Base-by-base conservation (phyloP, 2,113 vertebrate genomes). In the Syngnathus typhle region DNA sequence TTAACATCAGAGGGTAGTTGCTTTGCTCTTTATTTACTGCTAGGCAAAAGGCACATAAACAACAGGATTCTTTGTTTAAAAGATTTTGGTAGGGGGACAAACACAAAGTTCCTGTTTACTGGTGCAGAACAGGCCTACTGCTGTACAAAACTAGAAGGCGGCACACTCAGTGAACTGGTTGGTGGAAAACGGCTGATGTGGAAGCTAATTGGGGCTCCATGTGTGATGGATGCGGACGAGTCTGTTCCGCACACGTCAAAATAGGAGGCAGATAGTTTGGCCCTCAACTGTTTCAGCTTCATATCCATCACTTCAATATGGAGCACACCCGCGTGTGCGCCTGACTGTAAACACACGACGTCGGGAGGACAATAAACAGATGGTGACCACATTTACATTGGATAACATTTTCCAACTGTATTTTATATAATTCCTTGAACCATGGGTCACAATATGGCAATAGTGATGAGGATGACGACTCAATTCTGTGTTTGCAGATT, bases 71-170 rank as follows among this genome's bases (percentile, higher is more conserved):
- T 83, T 76, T 90, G 84, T 88, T 90, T 89, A 74, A 69, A 80
- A 18, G 73, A 68, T 75, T 77, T 83, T 76, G 67, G 72, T 77
- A 63, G 65, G 65, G 69, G 66, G 69, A 37, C 73, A 75, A 74
- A 73, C 78, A 85, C 82, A 83, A 72, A 74, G 82, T 84, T 88
- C 82, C 83, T 90, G 88, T 90, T 90, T 90, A 89, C 82, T 83
- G 81, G 69, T 83, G 54, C 72, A 71, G 70, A 81, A 65, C 73
- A 63, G 73, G 74, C 71, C 60, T 74, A 70, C 77, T 82, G 73
- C 70, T 80, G 80, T 49, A 78, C 76, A 73, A 83, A 75, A 72
- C 76, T 65, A 15, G 75, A 73, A 61, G 80, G 69, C 69, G 65
- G 69, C 61, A 60, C 74, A 84, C 77, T 87, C 84, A 84, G 82